Evolutionary conservation across 2,888 invertebrate genomes (phyloP).

Genomic region (Seira sanloemensis): DNA sequence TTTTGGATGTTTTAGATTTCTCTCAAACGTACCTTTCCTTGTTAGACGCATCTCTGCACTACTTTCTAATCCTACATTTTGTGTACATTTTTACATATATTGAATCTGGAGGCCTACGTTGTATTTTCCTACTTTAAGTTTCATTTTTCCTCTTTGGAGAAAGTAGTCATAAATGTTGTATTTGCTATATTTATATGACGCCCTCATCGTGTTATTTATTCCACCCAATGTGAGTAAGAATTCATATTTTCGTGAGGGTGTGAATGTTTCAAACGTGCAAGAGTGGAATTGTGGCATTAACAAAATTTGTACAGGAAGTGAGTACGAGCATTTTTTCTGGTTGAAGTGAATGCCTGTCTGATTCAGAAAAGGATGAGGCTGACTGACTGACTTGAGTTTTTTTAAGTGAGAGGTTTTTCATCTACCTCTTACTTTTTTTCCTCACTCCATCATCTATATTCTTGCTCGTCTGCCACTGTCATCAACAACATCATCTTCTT

Average conservation of each 20-base stretch:
- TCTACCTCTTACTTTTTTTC: conserved; percentile 27
- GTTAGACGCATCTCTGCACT: too few species aligned
- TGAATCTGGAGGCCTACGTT: too few species aligned
- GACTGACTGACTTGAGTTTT: conserved; percentile 56
- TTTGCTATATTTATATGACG: neutral
- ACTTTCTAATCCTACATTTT: too few species aligned
- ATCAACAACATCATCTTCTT: conserved; percentile 57
- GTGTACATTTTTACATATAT: too few species aligned
- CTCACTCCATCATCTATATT: conserved; percentile 29
- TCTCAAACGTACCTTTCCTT: too few species aligned
- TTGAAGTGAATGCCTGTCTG: conserved; percentile 55
- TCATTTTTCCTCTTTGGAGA: too few species aligned
- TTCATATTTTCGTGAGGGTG: neutral
- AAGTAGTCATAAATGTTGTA: too few species aligned
- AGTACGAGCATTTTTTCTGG: neutral
- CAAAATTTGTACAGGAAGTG: neutral
- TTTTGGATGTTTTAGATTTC: too few species aligned
- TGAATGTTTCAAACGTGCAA: neutral
- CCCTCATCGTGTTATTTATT: neutral
- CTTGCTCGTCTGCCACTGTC: conserved; percentile 32
- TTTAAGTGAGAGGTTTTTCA: conserved; percentile 56
- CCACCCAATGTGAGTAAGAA: neutral
- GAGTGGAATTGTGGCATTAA: neutral
- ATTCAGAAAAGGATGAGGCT: conserved; percentile 46
- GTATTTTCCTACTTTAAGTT: too few species aligned